Evolutionary conservation across 2,888 invertebrate genomes (phyloP).

Genomic region (Mesodorylaimus sp.): DNA sequence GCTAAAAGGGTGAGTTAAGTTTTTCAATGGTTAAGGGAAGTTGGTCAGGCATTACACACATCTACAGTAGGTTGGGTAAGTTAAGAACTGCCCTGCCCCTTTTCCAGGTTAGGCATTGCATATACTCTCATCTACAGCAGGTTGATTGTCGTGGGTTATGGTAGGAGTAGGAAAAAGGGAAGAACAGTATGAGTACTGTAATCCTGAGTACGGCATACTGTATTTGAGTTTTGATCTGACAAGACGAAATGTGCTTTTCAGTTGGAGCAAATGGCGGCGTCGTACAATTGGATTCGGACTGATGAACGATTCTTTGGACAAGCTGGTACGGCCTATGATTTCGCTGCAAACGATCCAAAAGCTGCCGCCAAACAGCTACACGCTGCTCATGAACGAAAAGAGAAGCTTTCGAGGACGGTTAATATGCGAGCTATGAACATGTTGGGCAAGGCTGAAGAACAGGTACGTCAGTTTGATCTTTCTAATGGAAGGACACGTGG

Average conservation of each 20-base stretch:
- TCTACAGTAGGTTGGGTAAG: too few species aligned
- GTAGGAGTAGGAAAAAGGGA: too few species aligned
- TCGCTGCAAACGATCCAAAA: slow-evolving; percentile 40
- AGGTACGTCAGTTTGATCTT: slow-evolving; percentile 35
- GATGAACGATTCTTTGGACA: slow-evolving; percentile 58
- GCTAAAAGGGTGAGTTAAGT: slow-evolving; percentile 25
- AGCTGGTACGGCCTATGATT: slow-evolving; percentile 35
- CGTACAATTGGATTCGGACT: slow-evolving; percentile 54
- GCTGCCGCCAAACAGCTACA: slow-evolving; percentile 35
- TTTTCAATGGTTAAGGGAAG: too few species aligned
- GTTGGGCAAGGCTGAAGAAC: slow-evolving; percentile 65
- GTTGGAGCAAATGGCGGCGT: slow-evolving; percentile 28
- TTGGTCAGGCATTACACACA: too few species aligned
- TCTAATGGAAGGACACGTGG: neutral
- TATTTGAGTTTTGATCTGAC: too few species aligned
- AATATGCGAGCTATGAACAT: slow-evolving; percentile 69
- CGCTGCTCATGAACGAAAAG: slow-evolving; percentile 43
- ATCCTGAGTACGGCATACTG: too few species aligned
- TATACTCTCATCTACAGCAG: too few species aligned
- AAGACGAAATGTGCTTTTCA: too few species aligned
- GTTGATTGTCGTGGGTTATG: too few species aligned
- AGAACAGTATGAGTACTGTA: too few species aligned
- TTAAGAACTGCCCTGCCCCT: too few species aligned
- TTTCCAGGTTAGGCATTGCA: too few species aligned
- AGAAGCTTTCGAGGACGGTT: slow-evolving; percentile 49